Base-by-base conservation (phyloP, 1,140 invertebrate genomes). In the Reticulitermes speratus region DNA sequence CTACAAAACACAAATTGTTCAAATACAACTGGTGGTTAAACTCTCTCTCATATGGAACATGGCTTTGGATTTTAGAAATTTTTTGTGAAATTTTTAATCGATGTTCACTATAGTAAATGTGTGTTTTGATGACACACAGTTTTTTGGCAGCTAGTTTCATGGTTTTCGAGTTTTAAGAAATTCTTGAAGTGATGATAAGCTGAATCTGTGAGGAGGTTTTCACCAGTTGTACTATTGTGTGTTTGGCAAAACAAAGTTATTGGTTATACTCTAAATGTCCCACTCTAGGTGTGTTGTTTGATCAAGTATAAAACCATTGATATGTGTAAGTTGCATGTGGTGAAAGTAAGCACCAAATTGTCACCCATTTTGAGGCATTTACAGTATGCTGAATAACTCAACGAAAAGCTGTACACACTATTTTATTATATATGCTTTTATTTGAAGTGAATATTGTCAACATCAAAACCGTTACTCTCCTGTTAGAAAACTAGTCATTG, bases 401-500 rank as follows among this genome's bases (percentile, higher is more conserved):
- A 52, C 65, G 65, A 75, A 84, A 45, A 84, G 52, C 83, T 48
- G 83, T 84, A 84, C 83, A 84, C 83, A 84, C 83, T 84, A 84
- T 84, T 84, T 84, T 84, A 30, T 85, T 65, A 85, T 32, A 85
- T 85, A 44, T 85, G 85, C 30, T 69, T 38, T 85, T 85, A 84
- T 85, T 84, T 84, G 25, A 84, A 44, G 83, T 45, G 83, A 52
- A 84, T 84, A 52, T 84, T 85, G 65, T 85, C 38, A 82, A n/a
- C 65, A 59, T 85, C 85, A 69, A 59, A 85, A 84, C 85, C 85
- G 45, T 85, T 85, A 85, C 83, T 84, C 85, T 85, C 59, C 85
- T 75, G 59, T 85, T 85, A 75, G 85, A 75, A 85, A 85, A 85
- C 85, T 85, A 85, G 85, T 85, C 85, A 75, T 69, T 85, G 32